Base-by-base conservation (phyloP, 2,113 vertebrate genomes). In the Paratilapia polleni region DNA sequence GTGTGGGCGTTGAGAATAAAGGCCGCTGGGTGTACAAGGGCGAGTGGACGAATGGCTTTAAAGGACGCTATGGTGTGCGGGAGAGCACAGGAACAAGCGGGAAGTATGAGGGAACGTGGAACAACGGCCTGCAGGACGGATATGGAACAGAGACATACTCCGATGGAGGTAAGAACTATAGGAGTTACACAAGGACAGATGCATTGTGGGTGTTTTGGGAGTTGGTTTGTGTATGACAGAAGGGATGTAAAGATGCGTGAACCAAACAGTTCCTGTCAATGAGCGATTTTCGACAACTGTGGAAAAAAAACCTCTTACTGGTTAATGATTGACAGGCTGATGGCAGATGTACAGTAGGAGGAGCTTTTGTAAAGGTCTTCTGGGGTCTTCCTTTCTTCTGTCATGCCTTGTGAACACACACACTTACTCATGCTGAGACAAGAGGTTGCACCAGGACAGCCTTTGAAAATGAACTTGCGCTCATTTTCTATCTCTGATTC, bases 1-100 rank as follows among this genome's bases (percentile, higher is more conserved):
- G 98, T 91, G 96, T 99, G 92, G 98, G 98, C 57, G 92, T 98
- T 92, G 98, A 99, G 96, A 99, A 97, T 95, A 99, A 99, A 91
- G 98, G 98, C 92, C 98, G 98, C 95, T 99, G 98, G 98, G 97
- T 97, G 94, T 99, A 99, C 97, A 97, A 97, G 94, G 98, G 98
- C 80, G 98, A 99, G 95, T 99, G 98, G 98, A 98, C 97, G 60
- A 97, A 99, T 8, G 98, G 98, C 93, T 99, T 99, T 95, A 99
- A 99, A 97, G 98, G 98, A 95, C 98, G 98, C 88, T 99, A 99
- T 41, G 98, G 98, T 58, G 94, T 99, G 84, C 97, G 98, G 77
- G 97, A 99, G 89, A 99, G 98, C 96, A 96, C 97, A 1, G 97
- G 97, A 87, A 97, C 96, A 22, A 98, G 98, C 28, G 98, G 98